phyloP scores from a whole-genome alignment of 2,797 vertebrate species.

The Orestias chungarensis region DNA sequence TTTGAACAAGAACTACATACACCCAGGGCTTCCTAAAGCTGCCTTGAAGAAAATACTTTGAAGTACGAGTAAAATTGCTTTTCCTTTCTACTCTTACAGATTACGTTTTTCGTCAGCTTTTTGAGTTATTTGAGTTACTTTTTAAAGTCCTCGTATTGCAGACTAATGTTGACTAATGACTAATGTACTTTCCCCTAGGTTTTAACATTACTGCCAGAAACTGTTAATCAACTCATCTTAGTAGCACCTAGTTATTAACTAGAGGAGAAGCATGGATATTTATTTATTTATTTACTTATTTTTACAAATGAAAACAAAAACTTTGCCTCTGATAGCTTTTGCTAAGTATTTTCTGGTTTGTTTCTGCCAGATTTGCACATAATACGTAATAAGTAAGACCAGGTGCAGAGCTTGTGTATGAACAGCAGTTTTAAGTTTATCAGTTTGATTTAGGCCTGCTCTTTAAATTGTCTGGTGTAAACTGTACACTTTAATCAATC shows the following conservation, averaged over 20 bases:
- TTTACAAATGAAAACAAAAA: background rate
- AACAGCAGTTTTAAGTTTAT: background rate
- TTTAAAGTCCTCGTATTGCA: background rate
- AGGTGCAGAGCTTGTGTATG: background rate
- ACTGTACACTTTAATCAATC: too few species aligned
- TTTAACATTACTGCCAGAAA: background rate
- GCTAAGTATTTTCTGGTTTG: background rate
- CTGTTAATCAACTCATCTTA: background rate
- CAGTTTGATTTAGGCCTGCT: background rate
- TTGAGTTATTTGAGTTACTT: background rate
- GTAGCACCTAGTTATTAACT: background rate
- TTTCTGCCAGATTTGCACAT: background rate
- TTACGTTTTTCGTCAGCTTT: background rate
- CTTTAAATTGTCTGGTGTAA: background rate
- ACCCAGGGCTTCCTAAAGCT: background rate
- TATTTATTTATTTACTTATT: too few species aligned
- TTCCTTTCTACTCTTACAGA: background rate
- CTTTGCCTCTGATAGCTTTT: background rate
- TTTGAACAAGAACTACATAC: constrained; percentile 18
- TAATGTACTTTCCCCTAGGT: background rate
- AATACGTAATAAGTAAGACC: background rate
- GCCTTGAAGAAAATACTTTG: constrained; percentile 3
- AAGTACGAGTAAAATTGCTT: background rate
- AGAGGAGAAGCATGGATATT: background rate
- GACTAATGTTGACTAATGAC: background rate